phyloP scores from a whole-genome alignment of 1,140 invertebrate species.

The Diplogasteroides magnus region DNA sequence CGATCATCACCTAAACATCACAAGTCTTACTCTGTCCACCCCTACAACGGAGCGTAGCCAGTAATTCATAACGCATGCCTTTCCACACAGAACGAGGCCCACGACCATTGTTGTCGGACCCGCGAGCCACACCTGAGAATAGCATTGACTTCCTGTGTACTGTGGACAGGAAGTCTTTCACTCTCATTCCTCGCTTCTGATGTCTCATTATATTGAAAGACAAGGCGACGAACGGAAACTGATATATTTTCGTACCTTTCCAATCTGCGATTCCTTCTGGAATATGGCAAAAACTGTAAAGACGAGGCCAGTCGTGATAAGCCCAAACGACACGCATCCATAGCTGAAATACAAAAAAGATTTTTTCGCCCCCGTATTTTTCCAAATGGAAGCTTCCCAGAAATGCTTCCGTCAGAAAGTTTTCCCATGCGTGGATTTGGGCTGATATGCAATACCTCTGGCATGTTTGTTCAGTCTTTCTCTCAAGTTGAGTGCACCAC shows the following conservation, averaged over 20 bases:
- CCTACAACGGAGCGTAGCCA: background rate
- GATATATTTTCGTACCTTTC: conserved; percentile 19
- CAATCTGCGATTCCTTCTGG: conserved; percentile 48
- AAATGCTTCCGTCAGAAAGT: no score
- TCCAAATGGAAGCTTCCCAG: conserved; percentile 1
- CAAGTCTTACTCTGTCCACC: no score
- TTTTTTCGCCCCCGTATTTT: background rate
- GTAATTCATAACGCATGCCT: conserved; percentile 28
- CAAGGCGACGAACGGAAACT: conserved; percentile 27
- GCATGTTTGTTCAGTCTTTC: background rate
- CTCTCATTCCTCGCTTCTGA: no score
- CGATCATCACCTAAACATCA: conserved; percentile 51
- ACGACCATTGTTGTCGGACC: conserved; percentile 54
- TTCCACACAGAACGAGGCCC: conserved; percentile 42
- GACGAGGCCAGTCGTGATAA: conserved; percentile 50
- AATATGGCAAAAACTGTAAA: conserved; percentile 55
- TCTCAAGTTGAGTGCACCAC: background rate
- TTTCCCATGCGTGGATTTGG: background rate
- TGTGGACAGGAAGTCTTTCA: no score
- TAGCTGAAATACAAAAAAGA: conserved; percentile 40
- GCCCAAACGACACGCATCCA: conserved; percentile 46
- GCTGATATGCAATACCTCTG: background rate
- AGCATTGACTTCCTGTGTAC: no score
- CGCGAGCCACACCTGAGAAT: conserved; percentile 49
- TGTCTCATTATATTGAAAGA: no score